Conservation (phyloP, 92 coral and sea anemone species). For the Palythoa grandiflora region DNA sequence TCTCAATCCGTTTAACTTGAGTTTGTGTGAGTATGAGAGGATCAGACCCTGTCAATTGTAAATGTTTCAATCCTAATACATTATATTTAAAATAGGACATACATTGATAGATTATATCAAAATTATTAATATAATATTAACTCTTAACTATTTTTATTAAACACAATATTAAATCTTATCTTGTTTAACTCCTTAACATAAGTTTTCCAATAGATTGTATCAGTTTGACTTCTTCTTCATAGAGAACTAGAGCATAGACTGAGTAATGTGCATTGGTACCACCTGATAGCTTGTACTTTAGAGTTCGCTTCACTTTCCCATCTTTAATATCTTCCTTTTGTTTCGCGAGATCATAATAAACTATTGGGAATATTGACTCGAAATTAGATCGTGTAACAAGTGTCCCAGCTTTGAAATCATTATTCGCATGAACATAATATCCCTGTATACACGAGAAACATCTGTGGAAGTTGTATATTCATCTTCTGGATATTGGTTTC, state of each 20-base stretch:
- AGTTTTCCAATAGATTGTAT: not conserved
- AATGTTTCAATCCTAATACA: not conserved
- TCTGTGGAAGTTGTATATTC: not conserved
- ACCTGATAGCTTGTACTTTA: too few relatives aligned
- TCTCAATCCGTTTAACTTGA: not conserved
- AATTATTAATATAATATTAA: not conserved
- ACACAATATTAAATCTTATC: not conserved
- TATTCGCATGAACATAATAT: not conserved
- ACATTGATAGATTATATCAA: not conserved
- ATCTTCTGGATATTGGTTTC: not conserved
- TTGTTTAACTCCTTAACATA: not conserved
- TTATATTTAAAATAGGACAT: not conserved
- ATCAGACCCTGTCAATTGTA: conserved; percentile 10
- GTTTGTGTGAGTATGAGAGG: not conserved
- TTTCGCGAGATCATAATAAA: not conserved
- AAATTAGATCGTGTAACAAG: not conserved
- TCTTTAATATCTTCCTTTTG: too few relatives aligned
- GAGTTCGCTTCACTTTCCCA: too few relatives aligned
- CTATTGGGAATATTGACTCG: not conserved
- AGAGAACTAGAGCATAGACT: not conserved
- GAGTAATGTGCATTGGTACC: not conserved
- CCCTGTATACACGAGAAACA: not conserved
- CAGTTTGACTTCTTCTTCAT: not conserved
- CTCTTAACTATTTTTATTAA: not conserved
- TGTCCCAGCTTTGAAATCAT: not conserved